Conservation (phyloP, 2,113 vertebrate species). For the Pyxicephalus adspersus region DNA sequence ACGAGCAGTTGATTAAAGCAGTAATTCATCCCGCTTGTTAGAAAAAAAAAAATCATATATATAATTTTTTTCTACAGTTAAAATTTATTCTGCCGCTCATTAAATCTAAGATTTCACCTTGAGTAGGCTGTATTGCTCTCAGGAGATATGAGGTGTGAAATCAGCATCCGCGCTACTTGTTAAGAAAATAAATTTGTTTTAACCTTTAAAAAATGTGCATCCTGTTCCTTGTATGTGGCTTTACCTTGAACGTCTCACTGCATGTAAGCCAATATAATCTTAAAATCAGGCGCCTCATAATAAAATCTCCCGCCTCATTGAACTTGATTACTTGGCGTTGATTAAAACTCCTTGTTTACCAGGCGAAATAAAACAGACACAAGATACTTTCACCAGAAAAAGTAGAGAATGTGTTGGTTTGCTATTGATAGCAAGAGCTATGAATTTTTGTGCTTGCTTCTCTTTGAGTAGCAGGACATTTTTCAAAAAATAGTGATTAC, state of each 20-base stretch:
- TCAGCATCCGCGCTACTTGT: constrained; percentile 34
- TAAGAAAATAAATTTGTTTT: constrained; percentile 43
- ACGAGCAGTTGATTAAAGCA: constrained; percentile 17
- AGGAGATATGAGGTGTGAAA: constrained; percentile 53
- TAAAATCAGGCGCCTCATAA: constrained; percentile 19
- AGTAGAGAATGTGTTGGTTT: background rate
- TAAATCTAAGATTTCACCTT: constrained; percentile 44
- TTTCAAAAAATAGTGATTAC: too few species aligned
- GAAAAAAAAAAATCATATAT: constrained; percentile 30
- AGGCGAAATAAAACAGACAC: background rate
- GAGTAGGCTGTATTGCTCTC: constrained; percentile 35
- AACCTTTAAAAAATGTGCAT: constrained; percentile 46
- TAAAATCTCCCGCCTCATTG: constrained; percentile 34
- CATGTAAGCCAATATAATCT: constrained; percentile 14
- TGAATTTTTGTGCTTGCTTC: background rate
- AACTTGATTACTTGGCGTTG: constrained; percentile 9
- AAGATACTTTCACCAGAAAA: background rate
- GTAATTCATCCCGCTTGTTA: constrained; percentile 31
- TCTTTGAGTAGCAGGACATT: background rate
- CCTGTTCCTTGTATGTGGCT: background rate
- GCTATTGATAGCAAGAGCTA: background rate
- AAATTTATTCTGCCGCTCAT: constrained; percentile 45
- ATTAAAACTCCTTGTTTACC: constrained; percentile 16
- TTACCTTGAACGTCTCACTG: constrained; percentile 28
- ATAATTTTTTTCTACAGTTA: constrained; percentile 10